phyloP scores from a whole-genome alignment of 1,140 invertebrate species.

The Drosophila bipectinata region DNA sequence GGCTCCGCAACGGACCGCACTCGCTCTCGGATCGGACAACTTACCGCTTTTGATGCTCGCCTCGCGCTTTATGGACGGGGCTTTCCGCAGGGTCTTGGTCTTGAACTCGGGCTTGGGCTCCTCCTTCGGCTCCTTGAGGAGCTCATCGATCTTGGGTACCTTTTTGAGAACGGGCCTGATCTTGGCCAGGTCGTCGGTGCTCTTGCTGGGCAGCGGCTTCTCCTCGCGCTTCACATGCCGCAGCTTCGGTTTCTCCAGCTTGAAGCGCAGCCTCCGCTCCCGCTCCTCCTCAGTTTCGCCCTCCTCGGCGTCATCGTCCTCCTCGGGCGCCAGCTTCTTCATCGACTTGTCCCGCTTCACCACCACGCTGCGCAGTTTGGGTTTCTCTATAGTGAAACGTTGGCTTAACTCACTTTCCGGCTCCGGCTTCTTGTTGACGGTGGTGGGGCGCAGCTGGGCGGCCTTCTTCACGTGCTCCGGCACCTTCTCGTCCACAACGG shows the following conservation, averaged over 20 bases:
- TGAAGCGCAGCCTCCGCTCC: slow-evolving; percentile 71
- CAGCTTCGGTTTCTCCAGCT: slow-evolving; percentile 78
- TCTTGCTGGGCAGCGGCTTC: slow-evolving; percentile 79
- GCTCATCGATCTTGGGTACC: slow-evolving; percentile 79
- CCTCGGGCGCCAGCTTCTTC: slow-evolving; percentile 75
- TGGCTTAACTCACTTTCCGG: slow-evolving; percentile 80
- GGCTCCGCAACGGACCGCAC: slow-evolving; percentile 19
- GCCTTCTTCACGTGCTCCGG: slow-evolving; percentile 74
- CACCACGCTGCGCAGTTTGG: slow-evolving; percentile 75
- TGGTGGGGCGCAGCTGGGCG: slow-evolving; percentile 62
- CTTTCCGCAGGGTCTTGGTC: slow-evolving; percentile 80
- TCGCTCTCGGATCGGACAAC: slow-evolving; percentile 31
- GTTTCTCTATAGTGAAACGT: slow-evolving; percentile 81
- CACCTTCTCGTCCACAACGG: slow-evolving; percentile 62
- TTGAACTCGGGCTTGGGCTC: slow-evolving; percentile 82
- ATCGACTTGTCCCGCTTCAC: slow-evolving; percentile 79
- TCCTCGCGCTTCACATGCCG: slow-evolving; percentile 80
- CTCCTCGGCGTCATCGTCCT: slow-evolving; percentile 74
- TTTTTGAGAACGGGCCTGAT: slow-evolving; percentile 79
- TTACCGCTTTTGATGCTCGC: slow-evolving; percentile 79
- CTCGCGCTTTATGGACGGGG: slow-evolving; percentile 77
- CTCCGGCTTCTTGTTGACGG: slow-evolving; percentile 66
- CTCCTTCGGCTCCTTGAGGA: slow-evolving; percentile 82
- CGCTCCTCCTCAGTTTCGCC: slow-evolving; percentile 79
- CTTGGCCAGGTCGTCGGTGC: slow-evolving; percentile 74